phyloP scores from a whole-genome alignment of 2,113 vertebrate genomes.

The Poeciliopsis turrubarensis region DNA sequence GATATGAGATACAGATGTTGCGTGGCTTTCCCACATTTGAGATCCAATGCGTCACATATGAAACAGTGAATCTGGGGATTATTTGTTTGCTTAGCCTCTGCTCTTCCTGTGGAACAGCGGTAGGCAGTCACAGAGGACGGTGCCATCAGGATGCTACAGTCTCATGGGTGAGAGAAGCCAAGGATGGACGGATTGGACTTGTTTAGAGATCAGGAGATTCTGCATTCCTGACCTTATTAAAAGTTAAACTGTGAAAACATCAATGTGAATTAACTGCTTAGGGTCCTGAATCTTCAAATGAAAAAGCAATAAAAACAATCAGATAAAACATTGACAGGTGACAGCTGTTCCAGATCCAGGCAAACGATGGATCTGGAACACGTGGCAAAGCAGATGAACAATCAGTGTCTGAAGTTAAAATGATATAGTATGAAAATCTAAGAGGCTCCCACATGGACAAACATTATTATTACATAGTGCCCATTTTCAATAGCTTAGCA shows the following conservation, averaged over 20 bases:
- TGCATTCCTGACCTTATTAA: conserved; percentile 9
- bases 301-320: neutral
- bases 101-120: conserved; percentile 56
- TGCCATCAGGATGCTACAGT: conserved; percentile 21
- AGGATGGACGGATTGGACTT: conserved; percentile 10
- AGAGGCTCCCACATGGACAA: too few relatives aligned
- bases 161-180: conserved; percentile 25
- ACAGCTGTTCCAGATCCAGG: too few relatives aligned
- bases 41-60: conserved; percentile 29
- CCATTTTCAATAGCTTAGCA: too few relatives aligned
- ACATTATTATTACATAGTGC: too few relatives aligned
- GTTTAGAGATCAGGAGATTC: conserved; percentile 13
- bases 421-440: neutral
- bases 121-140: conserved; percentile 25
- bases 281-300: neutral
- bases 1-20: conserved; percentile 68
- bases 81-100: conserved; percentile 60
- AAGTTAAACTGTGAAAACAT: conserved; percentile 12
- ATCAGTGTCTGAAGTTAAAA: neutral
- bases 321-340: neutral
- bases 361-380: neutral
- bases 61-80: conserved; percentile 5
- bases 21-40: conserved; percentile 67
- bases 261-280: neutral
- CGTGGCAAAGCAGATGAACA: neutral